Evolutionary conservation across 2,797 vertebrate genomes (phyloP).

Genomic region (Enteromius fasciolatus): DNA sequence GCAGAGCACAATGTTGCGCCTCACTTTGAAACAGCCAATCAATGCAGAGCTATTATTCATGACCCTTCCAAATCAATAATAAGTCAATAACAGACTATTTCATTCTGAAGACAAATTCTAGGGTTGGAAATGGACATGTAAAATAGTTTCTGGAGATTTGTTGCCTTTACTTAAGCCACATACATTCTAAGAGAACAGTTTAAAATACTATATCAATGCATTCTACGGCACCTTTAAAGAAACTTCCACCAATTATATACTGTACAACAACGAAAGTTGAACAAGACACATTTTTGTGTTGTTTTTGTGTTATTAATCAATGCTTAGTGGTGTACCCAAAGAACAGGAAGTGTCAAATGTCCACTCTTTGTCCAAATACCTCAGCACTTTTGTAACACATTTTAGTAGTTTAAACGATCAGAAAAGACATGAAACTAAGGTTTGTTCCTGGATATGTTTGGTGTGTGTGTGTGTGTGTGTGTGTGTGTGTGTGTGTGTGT

Average conservation of each 20-base stretch:
- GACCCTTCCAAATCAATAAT: too few species aligned
- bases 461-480: slow-evolving; percentile 34
- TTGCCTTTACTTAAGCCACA: too few species aligned
- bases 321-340: slow-evolving; percentile 8
- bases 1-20: too few species aligned
- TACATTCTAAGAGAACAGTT: too few species aligned
- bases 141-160: too few species aligned
- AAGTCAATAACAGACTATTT: too few species aligned
- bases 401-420: slow-evolving; percentile 27
- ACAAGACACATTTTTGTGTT: slow-evolving; percentile 20
- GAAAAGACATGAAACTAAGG: neutral
- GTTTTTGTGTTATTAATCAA: neutral
- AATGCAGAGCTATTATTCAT: too few species aligned
- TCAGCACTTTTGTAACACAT: neutral
- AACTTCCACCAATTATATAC: neutral
- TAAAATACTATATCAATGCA: too few species aligned
- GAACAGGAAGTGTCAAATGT: slow-evolving; percentile 44
- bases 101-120: too few species aligned
- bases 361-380: neutral
- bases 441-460: neutral
- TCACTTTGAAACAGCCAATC: too few species aligned
- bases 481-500: slow-evolving; percentile 29
- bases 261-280: neutral
- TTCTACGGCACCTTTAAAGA: neutral
- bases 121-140: too few species aligned